Conservation (phyloP, 1,140 invertebrate species). For the Panonychus citri region DNA sequence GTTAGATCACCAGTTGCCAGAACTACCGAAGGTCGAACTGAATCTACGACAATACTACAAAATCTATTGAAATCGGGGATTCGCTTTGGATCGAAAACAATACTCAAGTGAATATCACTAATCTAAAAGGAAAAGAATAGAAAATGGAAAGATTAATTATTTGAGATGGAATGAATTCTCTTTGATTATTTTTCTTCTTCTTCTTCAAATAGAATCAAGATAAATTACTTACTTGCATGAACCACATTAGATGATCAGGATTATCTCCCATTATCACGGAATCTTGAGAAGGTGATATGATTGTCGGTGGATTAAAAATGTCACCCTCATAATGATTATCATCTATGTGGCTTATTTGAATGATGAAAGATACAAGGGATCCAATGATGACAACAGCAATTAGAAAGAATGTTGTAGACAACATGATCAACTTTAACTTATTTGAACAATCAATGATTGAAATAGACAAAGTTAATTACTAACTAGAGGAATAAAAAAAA, state of each 20-base stretch:
- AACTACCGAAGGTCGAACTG: constrained; percentile 52
- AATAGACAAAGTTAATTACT: no score
- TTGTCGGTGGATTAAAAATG: not conserved
- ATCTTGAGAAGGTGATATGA: not conserved
- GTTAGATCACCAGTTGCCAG: constrained; percentile 64
- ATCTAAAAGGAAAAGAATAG: constrained; percentile 30
- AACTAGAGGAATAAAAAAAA: no score
- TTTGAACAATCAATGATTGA: no score
- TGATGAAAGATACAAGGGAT: not conserved
- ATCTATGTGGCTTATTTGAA: not conserved
- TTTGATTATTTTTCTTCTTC: no score
- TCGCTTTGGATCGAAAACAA: constrained; percentile 47
- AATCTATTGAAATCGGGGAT: constrained; percentile 54
- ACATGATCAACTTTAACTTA: not conserved
- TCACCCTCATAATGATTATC: not conserved
- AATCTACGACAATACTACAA: constrained; percentile 43
- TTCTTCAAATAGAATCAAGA: no score
- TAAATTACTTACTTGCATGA: not conserved
- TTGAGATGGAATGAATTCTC: not conserved
- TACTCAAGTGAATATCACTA: constrained; percentile 68
- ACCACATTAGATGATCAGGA: not conserved
- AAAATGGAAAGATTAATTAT: not conserved
- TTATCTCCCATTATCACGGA: not conserved
- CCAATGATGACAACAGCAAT: not conserved
- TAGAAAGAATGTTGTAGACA: not conserved